Conservation (phyloP, 2,113 vertebrate genomes). For the Dipodomys merriami region DNA sequence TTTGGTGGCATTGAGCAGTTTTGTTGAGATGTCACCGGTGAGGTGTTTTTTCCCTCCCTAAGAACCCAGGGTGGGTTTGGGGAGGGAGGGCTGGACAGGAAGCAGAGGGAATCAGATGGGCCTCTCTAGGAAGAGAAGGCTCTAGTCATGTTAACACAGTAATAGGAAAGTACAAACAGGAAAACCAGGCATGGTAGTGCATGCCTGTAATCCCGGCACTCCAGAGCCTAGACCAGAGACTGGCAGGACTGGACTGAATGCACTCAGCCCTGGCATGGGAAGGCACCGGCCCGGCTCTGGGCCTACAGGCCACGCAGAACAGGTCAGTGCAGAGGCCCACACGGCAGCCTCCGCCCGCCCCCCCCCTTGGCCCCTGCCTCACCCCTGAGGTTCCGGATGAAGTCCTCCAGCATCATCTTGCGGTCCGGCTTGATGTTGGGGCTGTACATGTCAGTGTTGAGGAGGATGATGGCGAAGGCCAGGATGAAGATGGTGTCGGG, state of each 20-base stretch:
- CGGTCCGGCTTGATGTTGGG: conserved; percentile 99
- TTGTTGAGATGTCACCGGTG: too few relatives aligned
- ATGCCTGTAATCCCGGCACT: neutral
- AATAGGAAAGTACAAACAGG: neutral
- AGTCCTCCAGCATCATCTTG: conserved; percentile 99
- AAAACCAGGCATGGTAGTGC: neutral
- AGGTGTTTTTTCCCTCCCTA: neutral
- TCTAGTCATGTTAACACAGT: too few relatives aligned
- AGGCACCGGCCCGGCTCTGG: too few relatives aligned
- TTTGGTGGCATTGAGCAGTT: accelerated
- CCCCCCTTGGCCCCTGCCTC: conserved; percentile 56
- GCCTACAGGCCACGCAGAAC: too few relatives aligned
- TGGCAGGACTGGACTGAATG: too few relatives aligned
- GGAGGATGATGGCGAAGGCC: conserved; percentile 98
- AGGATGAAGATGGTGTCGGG: conserved; percentile 99
- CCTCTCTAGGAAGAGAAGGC: too few relatives aligned
- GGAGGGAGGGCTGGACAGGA: neutral
- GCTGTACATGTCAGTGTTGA: conserved; percentile 99
- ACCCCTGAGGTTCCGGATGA: conserved; percentile 98
- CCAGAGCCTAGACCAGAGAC: too few relatives aligned
- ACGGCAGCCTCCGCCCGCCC: too few relatives aligned
- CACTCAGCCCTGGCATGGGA: too few relatives aligned
- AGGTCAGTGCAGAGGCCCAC: too few relatives aligned
- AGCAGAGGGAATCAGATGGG: neutral
- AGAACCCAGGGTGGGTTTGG: neutral